Evolutionary conservation across 2,113 vertebrate genomes (phyloP), one percentile per base, ranked within the genome.

Genomic region (Morone chrysops): DNA sequence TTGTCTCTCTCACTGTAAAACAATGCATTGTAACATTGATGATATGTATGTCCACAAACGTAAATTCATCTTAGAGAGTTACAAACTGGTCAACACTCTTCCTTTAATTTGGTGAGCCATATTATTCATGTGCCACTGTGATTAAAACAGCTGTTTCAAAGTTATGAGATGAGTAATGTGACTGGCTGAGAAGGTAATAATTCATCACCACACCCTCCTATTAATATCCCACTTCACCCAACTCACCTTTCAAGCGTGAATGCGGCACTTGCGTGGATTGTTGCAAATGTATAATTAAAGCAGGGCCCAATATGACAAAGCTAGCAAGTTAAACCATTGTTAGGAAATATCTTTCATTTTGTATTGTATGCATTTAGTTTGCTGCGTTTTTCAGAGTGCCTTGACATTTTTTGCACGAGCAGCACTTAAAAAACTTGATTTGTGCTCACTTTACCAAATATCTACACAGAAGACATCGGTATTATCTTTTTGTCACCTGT

Each of bases 131-230:
- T 54, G n/a, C 17, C 47, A 13, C 57, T 18, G 50, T 87, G 82
- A 87, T 87, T 84, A 80, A 65, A 70, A 79, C 57, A 71, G 53
- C 71, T 87, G 83, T 87, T 87, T 83, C 78, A 87, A 87, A 74
- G 22, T 75, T 80, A 75, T 60, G 47, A 87, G 79, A 83, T 78
- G 78, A 84, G 59, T 86, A 83, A 90, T 84, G 69, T 79, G 81
- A 81, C 76, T 86, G 75, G 72, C 70, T 81, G 53, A 68, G 60
- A 56, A 83, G 75, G 43, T 82, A 82, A 87, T 85, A 74, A 89
- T 83, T 90, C 83, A 87, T 81, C 73, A 65, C 72, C 69, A 56
- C 22, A 56, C 67, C 67, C 57, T 76, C 56, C 40, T 62, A 84
- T 86, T 68, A 80, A 84, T 85, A 87, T 53, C 53, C 50, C 41